phyloP scores from a whole-genome alignment of 35 echinoderm and acorn worm species.

The Lytechinus pictus region DNA sequence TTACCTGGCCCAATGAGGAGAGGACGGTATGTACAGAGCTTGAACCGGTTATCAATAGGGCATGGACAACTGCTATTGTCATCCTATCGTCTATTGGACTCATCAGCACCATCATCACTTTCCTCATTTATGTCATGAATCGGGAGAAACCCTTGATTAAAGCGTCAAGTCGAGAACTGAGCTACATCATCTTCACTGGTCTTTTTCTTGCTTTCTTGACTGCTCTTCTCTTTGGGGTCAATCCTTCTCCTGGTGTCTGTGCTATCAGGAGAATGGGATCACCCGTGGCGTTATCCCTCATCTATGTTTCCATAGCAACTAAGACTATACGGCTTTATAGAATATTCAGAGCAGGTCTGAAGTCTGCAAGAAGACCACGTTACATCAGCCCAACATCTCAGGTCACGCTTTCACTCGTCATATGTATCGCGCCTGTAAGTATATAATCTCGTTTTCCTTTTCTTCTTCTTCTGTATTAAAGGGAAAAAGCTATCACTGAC shows the following conservation, averaged over 20 bases:
- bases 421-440: constrained; percentile 83
- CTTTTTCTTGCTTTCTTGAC: constrained; percentile 77
- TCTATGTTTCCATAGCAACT: constrained; percentile 80
- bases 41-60: constrained; percentile 42
- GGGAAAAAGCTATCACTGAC: too few relatives aligned
- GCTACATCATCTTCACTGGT: constrained; percentile 72
- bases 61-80: constrained; percentile 61
- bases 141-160: constrained; percentile 88
- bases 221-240: constrained; percentile 57
- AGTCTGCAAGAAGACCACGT: constrained; percentile 83
- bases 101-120: constrained; percentile 51
- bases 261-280: constrained; percentile 71
- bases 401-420: constrained; percentile 64
- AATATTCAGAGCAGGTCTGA: constrained; percentile 81
- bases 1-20: constrained; percentile 64
- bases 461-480: background rate
- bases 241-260: constrained; percentile 69
- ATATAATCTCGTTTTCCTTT: background rate
- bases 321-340: constrained; percentile 92
- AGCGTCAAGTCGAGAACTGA: constrained; percentile 89
- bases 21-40: constrained; percentile 59
- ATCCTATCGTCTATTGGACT: constrained; percentile 61
- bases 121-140: constrained; percentile 72
- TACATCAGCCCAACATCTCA: constrained; percentile 92
- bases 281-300: constrained; percentile 67